These are phyloP conservation scores for Willisornis vidua DNA, from an alignment of 2,113 vertebrate genomes.

Conservation along the genomic window DNA sequence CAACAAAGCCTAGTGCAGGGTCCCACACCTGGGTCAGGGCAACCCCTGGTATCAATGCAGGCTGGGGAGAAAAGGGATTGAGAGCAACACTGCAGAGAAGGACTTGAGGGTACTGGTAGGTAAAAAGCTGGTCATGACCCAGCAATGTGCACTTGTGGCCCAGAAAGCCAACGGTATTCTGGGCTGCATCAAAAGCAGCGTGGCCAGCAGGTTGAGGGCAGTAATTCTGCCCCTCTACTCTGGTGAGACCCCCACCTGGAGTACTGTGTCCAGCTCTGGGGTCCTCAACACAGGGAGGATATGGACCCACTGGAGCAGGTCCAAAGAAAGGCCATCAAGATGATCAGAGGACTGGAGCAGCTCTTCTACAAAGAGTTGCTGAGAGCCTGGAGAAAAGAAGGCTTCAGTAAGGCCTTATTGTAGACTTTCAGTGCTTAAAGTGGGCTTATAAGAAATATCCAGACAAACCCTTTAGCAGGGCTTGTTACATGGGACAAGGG, in stretches of 20 bases:
- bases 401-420: neutral
- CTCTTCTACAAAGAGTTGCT: neutral
- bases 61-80: too few species aligned
- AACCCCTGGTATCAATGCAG: too few species aligned
- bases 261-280: neutral
- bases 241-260: neutral
- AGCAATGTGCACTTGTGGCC: too few species aligned
- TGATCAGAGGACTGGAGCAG: neutral
- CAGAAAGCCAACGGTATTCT: too few species aligned
- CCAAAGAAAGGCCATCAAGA: neutral
- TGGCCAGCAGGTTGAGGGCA: neutral
- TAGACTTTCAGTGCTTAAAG: neutral
- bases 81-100: too few species aligned
- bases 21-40: too few species aligned
- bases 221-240: neutral
- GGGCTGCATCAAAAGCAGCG: too few species aligned
- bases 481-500: neutral
- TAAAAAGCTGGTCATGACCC: too few species aligned
- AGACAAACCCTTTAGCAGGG: neutral
- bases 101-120: too few species aligned
- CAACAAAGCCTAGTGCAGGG: too few species aligned
- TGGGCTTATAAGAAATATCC: neutral
- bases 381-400: neutral
- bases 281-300: neutral
- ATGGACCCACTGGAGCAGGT: neutral